Evolutionary conservation across 2,888 invertebrate genomes (phyloP), one percentile per base, ranked within the genome.

Genomic region (Cephonodes hylas): DNA sequence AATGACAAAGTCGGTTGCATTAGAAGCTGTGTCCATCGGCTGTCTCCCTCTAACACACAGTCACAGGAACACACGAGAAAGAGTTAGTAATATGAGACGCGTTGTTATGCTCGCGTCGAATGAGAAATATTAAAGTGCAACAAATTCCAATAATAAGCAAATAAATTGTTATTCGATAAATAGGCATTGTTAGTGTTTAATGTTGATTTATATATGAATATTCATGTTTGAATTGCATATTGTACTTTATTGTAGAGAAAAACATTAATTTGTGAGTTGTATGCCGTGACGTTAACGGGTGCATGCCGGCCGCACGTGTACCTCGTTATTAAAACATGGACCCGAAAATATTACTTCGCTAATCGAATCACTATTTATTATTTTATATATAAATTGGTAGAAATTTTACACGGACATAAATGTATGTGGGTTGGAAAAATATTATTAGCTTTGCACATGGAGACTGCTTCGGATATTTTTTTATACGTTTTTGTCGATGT

Each of bases 151-250:
- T 89, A 90, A 91, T 89, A 89, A 86, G 85, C 88, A 88, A 89
- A 89, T 91, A 91, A 89, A 91, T 91, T 88, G 89, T 82, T 79
- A 82, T 80, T 77, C 89, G 84, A 90, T 91, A 91, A 86, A 89
- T 84, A 84, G 72, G 74, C 76, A 87, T 89, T 89, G 89, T 91
- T 86, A 82, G 71, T 79, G 78, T 77, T 76, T 84, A 84, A 87
- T 86, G 77, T 85, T 91, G 91, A 92, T 90, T 91, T 91, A 91
- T 91, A 91, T 91, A 91, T 92, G 91, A 91, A 92, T 92, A 92
- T 92, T 91, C 91, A 91, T 88, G 84, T 81, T 77, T 74, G 71
- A 77, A 77, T 81, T 84, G 83, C 83, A 79, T 84, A 82, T 83
- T 76, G 77, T 77, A 65, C 72, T 71, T 78, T 80, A 79, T 80